Evolutionary conservation across 2,888 invertebrate genomes (phyloP).

Genomic region (Cantharis lateralis): DNA sequence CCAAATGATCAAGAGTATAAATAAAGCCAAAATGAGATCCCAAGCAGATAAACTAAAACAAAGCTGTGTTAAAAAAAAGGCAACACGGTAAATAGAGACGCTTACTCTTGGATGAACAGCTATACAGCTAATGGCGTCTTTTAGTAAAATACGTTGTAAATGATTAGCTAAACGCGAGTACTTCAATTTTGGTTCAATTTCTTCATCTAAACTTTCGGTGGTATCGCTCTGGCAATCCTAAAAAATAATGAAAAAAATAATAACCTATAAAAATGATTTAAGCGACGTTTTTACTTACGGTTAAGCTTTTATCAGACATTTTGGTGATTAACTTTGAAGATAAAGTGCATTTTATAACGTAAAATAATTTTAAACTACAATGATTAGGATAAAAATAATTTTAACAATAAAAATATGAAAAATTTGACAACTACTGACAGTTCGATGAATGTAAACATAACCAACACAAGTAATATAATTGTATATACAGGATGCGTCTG

Average conservation of each 20-base stretch:
- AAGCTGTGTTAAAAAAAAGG: not conserved
- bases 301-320: constrained; percentile 42
- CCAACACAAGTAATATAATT: not conserved
- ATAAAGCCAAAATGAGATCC: constrained; percentile 93
- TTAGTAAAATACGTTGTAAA: constrained; percentile 79
- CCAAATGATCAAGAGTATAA: constrained; percentile 89
- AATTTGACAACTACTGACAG: not conserved
- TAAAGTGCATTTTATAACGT: not conserved
- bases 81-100: not conserved
- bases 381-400: not conserved
- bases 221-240: constrained; percentile 49
- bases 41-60: constrained; percentile 80
- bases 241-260: not conserved
- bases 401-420: not conserved
- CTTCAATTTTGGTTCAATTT: constrained; percentile 87
- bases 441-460: not conserved
- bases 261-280: not conserved
- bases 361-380: not conserved
- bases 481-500: not conserved
- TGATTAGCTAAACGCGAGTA: constrained; percentile 90
- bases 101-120: constrained; percentile 88
- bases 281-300: constrained; percentile 33
- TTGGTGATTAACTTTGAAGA: not conserved
- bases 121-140: constrained; percentile 89
- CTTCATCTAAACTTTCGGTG: constrained; percentile 59